Evolutionary conservation across 2,797 vertebrate species (phyloP), one percentile per base, ranked within the genome.

Genomic region (Phrynocephalus vlangalii): DNA sequence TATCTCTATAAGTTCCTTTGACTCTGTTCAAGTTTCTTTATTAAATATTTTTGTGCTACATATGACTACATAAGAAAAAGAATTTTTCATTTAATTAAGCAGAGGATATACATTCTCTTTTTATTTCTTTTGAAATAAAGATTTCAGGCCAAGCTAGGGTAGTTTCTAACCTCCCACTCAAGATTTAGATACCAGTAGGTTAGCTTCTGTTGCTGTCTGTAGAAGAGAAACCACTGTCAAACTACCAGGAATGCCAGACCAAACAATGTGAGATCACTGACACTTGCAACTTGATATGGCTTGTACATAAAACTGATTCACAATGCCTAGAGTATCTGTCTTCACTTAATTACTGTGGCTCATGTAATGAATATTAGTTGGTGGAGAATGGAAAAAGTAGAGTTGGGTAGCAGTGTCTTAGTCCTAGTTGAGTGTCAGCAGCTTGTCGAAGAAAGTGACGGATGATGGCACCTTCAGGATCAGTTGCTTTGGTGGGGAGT

Each of bases 261-360:
- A 79, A 91, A 76, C 38, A 67, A 80, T 6, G 0, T 28, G 50
- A 93, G 89, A 81, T 91, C 87, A 9, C 63, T 75, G 70, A 11
- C 28, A 6, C 85, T 94, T 91, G 88, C 87, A 90, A 84, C 86
- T 87, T 85, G 88, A 87, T 89, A 83, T 73, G 79, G 86, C 90
- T 87, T 86, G 79, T 72, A 66, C 86, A 73, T 92, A 90, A 94
- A 94, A 93, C 83, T 90, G 85, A 91, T 87, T 92, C 90, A 91
- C 83, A 83, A 83, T 86, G 90, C 92, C 76, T 83, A 82, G 15
- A 84, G 88, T 89, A 11, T 87, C 91, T 90, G 68, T 91, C 90
- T 84, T 89, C 48, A 78, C 86, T 94, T 93, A 94, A 91, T 94
- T 92, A 80, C 15, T 78, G 79, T 84, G 70, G n/a, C 44, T 92